A percentile compares a stretch with the other conserved stretches of the same genome.
These are phyloP conservation scores for Desmophyllum pertusum DNA, from an alignment of 92 coral and sea anemone genomes.

Conservation along the genomic window DNA sequence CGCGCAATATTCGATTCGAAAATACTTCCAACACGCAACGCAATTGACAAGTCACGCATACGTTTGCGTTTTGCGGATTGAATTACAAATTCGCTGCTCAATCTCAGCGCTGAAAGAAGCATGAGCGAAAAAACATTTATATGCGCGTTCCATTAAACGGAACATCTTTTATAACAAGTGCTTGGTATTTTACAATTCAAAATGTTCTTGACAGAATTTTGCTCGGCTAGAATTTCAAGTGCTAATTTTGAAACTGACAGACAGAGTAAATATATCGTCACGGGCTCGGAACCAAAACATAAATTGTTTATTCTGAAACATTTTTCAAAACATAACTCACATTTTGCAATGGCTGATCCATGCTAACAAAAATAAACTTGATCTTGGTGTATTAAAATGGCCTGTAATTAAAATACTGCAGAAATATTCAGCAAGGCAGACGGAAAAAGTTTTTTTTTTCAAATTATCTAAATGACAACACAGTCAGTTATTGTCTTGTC, in stretches of 20 bases:
- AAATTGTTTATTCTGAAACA: conserved; percentile 1
- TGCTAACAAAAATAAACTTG: not conserved
- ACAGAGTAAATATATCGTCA: not conserved
- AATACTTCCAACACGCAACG: not conserved
- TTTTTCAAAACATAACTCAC: not conserved
- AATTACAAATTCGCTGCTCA: conserved; percentile 4
- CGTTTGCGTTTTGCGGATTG: not conserved
- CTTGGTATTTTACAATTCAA: not conserved
- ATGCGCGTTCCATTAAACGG: not conserved
- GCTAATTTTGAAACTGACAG: not conserved
- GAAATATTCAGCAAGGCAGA: not conserved
- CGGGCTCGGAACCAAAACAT: not conserved
- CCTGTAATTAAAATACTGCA: not conserved
- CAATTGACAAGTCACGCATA: conserved; percentile 42
- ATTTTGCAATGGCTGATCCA: not conserved
- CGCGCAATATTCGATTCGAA: not conserved
- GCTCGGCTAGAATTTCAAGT: not conserved
- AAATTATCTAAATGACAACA: no score
- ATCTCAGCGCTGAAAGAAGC: no score
- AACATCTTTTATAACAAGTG: not conserved
- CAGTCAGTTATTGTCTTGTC: no score
- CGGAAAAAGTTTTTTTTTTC: not conserved
- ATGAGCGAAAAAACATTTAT: not conserved
- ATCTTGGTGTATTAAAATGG: not conserved
- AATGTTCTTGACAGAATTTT: not conserved